Conservation (phyloP, 1,140 invertebrate species). For the Camponotus pennsylvanicus region DNA sequence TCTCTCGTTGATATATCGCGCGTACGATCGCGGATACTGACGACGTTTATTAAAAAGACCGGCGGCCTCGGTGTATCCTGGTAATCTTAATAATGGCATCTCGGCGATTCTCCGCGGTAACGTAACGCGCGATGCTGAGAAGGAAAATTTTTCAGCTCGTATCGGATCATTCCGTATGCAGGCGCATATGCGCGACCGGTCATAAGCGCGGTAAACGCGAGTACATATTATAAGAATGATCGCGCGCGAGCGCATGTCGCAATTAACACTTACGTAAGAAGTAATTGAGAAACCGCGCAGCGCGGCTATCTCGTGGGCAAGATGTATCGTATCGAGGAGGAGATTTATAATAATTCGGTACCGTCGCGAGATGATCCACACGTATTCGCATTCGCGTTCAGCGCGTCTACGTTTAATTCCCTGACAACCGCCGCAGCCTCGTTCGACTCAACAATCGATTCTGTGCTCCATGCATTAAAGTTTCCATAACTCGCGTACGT, state of each 20-base stretch:
- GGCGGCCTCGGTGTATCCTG: neutral
- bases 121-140: slow-evolving; percentile 6
- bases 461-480: slow-evolving; percentile 18
- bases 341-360: slow-evolving; percentile 68
- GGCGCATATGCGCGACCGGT: slow-evolving; percentile 24
- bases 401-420: slow-evolving; percentile 35
- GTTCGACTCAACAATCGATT: slow-evolving; percentile 46
- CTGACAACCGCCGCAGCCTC: neutral
- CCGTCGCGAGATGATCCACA: slow-evolving; percentile 55
- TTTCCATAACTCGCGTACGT: neutral
- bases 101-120: slow-evolving; percentile 5
- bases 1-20: slow-evolving; percentile 40
- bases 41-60: slow-evolving; percentile 38
- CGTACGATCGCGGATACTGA: neutral
- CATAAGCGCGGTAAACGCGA: slow-evolving; percentile 54
- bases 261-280: slow-evolving; percentile 72
- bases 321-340: slow-evolving; percentile 58
- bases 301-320: slow-evolving; percentile 64
- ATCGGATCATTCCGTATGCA: slow-evolving; percentile 50
- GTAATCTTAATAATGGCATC: slow-evolving; percentile 51
- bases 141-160: slow-evolving; percentile 56
- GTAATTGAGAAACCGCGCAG: slow-evolving; percentile 72
- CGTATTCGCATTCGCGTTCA: neutral
- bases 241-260: slow-evolving; percentile 63
- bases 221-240: slow-evolving; percentile 69